These are phyloP conservation scores for Coelinius sp. DNA, from an alignment of 2,888 invertebrate species.

Conservation along the genomic window DNA sequence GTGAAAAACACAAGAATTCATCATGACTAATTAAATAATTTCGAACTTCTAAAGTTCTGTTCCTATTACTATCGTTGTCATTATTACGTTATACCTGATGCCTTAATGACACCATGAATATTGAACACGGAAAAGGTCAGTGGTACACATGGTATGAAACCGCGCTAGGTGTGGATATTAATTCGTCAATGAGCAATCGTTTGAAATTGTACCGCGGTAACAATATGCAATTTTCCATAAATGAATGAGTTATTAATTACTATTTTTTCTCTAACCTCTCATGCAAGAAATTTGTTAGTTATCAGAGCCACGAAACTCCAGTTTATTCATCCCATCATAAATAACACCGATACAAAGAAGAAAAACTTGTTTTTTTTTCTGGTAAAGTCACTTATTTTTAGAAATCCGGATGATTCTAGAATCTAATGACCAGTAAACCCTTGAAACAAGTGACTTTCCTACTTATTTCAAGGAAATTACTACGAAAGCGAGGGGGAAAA, in stretches of 20 bases:
- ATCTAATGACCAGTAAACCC: too few species aligned
- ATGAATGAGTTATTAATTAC: background rate
- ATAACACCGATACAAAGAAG: too few species aligned
- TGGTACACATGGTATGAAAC: slow-evolving; percentile 60
- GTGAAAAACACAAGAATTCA: background rate
- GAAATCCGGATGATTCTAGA: too few species aligned
- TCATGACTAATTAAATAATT: background rate
- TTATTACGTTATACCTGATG: background rate
- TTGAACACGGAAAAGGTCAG: slow-evolving; percentile 61
- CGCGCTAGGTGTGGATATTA: slow-evolving; percentile 49
- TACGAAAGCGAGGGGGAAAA: too few species aligned
- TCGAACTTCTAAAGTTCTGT: background rate
- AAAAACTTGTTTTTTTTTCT: too few species aligned
- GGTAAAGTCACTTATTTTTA: too few species aligned
- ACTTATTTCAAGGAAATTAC: too few species aligned
- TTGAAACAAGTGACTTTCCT: too few species aligned
- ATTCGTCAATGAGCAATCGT: slow-evolving; percentile 23
- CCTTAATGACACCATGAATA: slow-evolving; percentile 61
- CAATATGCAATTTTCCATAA: background rate
- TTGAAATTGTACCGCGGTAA: background rate
- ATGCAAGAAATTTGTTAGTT: too few species aligned
- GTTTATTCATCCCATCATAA: too few species aligned
- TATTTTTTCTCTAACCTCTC: background rate
- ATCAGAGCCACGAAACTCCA: too few species aligned
- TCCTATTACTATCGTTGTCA: background rate